Conservation (phyloP, 2,888 invertebrate species). For the Dicycla oo region DNA sequence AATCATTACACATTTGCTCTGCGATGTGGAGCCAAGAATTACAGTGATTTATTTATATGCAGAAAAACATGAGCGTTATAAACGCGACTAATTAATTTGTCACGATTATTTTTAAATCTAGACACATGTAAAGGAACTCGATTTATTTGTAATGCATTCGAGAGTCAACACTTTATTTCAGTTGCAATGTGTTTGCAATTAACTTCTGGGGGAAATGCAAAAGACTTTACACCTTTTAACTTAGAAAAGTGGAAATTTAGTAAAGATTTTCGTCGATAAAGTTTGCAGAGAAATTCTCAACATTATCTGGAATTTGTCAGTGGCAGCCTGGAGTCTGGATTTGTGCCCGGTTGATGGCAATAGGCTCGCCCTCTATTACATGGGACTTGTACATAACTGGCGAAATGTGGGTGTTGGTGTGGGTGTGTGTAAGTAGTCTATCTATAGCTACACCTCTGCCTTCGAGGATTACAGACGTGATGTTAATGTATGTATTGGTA, state of each 20-base stretch:
- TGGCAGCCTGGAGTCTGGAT: neutral
- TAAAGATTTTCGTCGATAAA: neutral
- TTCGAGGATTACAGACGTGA: neutral
- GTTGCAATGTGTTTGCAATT: neutral
- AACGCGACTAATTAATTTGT: constrained; percentile 52
- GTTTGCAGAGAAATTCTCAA: neutral
- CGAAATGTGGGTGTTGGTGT: neutral
- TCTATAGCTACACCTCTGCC: neutral
- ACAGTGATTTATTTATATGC: constrained; percentile 47
- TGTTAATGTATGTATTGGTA: neutral
- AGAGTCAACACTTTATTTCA: neutral
- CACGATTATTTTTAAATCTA: constrained; percentile 56
- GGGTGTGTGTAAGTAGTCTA: too few species aligned
- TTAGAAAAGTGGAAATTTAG: too few species aligned
- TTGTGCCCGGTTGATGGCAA: neutral
- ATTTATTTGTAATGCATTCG: constrained; percentile 16
- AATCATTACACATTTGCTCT: neutral
- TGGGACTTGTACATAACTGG: neutral
- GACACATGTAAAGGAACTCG: constrained; percentile 34
- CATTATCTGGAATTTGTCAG: neutral
- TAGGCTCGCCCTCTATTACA: neutral
- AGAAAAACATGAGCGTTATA: constrained; percentile 43
- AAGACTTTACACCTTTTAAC: neutral
- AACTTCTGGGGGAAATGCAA: neutral
- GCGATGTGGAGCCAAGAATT: constrained; percentile 42